These are phyloP conservation scores for Drosophila mercatorum DNA, from an alignment of 2,888 invertebrate genomes.

Conservation along the genomic window DNA sequence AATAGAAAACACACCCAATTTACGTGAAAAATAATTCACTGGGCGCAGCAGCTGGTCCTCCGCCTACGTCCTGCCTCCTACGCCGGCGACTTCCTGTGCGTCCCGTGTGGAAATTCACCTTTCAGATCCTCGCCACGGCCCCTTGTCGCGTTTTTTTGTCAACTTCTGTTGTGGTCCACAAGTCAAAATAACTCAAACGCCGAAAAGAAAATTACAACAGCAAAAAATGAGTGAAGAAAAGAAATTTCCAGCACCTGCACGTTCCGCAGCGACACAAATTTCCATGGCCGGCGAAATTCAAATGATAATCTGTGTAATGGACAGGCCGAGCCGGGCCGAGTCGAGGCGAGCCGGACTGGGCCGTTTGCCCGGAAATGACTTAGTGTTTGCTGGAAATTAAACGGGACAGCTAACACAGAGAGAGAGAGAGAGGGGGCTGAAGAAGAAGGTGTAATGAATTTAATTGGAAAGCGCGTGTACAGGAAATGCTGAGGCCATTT, in stretches of 20 bases:
- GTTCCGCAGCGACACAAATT: slow-evolving; percentile 40
- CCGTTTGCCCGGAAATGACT: slow-evolving; percentile 74
- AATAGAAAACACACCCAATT: slow-evolving; percentile 79
- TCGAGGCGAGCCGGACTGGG: neutral
- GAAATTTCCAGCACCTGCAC: slow-evolving; percentile 42
- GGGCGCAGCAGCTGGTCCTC: slow-evolving; percentile 60
- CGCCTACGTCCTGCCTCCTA: slow-evolving; percentile 14
- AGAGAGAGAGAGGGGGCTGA: too few species aligned
- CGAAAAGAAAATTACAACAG: slow-evolving; percentile 4
- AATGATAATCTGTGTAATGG: slow-evolving; percentile 77
- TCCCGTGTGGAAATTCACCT: slow-evolving; percentile 58
- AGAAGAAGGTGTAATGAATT: slow-evolving; percentile 71
- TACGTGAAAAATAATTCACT: slow-evolving; percentile 70
- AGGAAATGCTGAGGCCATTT: slow-evolving; percentile 58
- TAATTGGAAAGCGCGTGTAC: slow-evolving; percentile 70
- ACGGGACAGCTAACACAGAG: slow-evolving; percentile 35
- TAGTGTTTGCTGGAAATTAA: slow-evolving; percentile 76
- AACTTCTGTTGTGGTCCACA: slow-evolving; percentile 63
- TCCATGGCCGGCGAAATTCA: slow-evolving; percentile 61
- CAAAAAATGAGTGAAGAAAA: slow-evolving; percentile 7
- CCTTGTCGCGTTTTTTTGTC: slow-evolving; percentile 59
- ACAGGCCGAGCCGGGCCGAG: slow-evolving; percentile 37
- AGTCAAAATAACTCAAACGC: slow-evolving; percentile 53
- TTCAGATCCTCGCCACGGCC: slow-evolving; percentile 33
- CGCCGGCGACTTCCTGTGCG: slow-evolving; percentile 30